phyloP scores from a whole-genome alignment of 2,888 invertebrate genomes.

The Noctua janthina region DNA sequence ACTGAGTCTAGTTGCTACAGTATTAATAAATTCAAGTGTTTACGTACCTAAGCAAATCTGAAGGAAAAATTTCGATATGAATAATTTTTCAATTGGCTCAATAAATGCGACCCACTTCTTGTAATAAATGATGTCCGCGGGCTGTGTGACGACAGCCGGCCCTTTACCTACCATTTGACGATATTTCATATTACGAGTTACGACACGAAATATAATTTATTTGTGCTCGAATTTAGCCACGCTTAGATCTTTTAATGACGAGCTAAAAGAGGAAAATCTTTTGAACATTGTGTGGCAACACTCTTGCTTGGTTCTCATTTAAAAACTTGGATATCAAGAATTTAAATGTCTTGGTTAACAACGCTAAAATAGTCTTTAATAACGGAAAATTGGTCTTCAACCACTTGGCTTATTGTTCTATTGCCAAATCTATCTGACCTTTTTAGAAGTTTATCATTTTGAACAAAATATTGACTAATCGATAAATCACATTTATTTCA shows the following conservation, averaged over 20 bases:
- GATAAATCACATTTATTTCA: slow-evolving; percentile 42
- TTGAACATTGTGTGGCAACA: slow-evolving; percentile 16
- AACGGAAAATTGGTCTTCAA: no score
- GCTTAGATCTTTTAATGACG: slow-evolving; percentile 42
- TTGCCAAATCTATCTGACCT: background rate
- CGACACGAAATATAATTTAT: slow-evolving; percentile 24
- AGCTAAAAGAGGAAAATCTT: background rate
- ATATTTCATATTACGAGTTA: slow-evolving; percentile 29
- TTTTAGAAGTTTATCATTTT: background rate
- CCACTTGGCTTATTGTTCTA: background rate
- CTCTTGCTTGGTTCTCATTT: background rate
- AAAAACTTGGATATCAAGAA: background rate
- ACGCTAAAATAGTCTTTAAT: background rate
- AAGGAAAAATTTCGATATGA: slow-evolving; percentile 29
- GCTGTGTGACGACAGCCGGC: slow-evolving; percentile 34
- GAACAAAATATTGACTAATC: slow-evolving; percentile 25
- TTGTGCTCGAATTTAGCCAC: slow-evolving; percentile 23
- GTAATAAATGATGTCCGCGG: slow-evolving; percentile 30
- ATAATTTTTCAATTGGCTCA: slow-evolving; percentile 32
- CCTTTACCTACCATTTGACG: slow-evolving; percentile 38
- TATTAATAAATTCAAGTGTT: background rate
- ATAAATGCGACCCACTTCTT: slow-evolving; percentile 4
- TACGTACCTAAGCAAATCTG: background rate
- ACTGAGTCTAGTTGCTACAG: background rate
- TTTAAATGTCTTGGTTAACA: background rate